Evolutionary conservation across 2,888 invertebrate genomes (phyloP), one percentile per base, ranked within the genome.

Genomic region (Tanytarsus gracilentus): DNA sequence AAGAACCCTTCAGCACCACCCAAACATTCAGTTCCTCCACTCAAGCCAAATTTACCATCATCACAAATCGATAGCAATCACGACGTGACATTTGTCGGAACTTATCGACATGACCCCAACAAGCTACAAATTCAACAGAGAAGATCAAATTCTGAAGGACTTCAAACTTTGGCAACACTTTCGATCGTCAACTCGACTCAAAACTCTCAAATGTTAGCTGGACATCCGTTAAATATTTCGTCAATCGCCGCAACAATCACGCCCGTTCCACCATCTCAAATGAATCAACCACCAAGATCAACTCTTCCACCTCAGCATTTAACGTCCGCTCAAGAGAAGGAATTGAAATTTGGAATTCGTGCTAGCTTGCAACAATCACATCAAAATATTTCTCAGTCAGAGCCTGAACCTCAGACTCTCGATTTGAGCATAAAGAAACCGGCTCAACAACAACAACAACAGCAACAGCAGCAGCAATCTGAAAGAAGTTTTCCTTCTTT

Each of bases 351-450:
- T 44, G 44, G 18, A 9, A n/a, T n/a, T n/a, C 21, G 44, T 1
- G 18, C 44, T 23, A 16, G 11, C 23, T 23, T 23, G n/a, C 44
- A 6, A 5, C 44, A 16, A 44, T 5, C 23, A 14, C 65, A 66
- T n/a, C 63, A 62, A 7, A n/a, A n/a, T n/a, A n/a, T n/a, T n/a
- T n/a, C n/a, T n/a, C 64, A 63, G 9, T 68, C 68, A n/a, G 77
- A 81, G 29, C 76, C 78, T 1, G 83, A 81, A 68, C 81, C 82
- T 2, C 78, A 79, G 63, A 86, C 86, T 0, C 75, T 88, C 0
- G 88, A 89, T 68, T 74, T 88, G 64, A 87, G 86, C 67, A 83
- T 88, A 61, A 88, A 87, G 72, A 84, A 85, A 65, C 83, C 84
- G 2, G 62, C 62, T 7, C 64, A 61, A 29, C 63, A 48, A 65